Evolutionary conservation across 2,888 invertebrate genomes (phyloP).

Genomic region (Agriopis marginaria): DNA sequence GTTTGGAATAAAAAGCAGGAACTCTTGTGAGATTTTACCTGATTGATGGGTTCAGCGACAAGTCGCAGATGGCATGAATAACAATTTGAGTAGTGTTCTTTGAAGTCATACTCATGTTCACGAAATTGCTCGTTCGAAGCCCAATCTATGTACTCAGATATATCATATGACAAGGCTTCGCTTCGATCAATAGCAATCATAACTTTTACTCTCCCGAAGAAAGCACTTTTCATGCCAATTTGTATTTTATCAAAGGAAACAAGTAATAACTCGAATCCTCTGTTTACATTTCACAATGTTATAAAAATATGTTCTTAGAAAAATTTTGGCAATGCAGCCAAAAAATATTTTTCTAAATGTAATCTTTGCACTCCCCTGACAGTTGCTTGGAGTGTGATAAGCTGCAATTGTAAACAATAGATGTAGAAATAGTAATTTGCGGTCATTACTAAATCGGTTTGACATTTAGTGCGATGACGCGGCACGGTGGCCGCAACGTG

Average conservation of each 20-base stretch:
- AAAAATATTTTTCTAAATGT: conserved; percentile 2
- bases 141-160: conserved; percentile 2
- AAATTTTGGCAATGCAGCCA: conserved; percentile 11
- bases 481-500: conserved; percentile 21
- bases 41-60: conserved; percentile 23
- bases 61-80: conserved; percentile 18
- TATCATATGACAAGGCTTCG: background rate
- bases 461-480: conserved; percentile 24
- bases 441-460: conserved; percentile 15
- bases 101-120: background rate
- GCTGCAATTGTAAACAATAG: conserved; percentile 8
- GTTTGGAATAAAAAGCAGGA: conserved; percentile 13
- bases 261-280: conserved; percentile 9
- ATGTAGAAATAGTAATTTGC: conserved; percentile 20
- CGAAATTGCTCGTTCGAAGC: background rate
- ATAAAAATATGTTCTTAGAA: conserved; percentile 14
- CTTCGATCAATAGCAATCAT: conserved; percentile 12
- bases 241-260: conserved; percentile 10
- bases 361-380: background rate
- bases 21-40: conserved; percentile 12
- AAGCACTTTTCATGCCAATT: conserved; percentile 12
- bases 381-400: background rate
- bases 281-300: conserved; percentile 7
- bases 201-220: conserved; percentile 6
- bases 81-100: conserved; percentile 8